Conservation (phyloP, 2,888 invertebrate genomes). For the Heliconius hortense region DNA sequence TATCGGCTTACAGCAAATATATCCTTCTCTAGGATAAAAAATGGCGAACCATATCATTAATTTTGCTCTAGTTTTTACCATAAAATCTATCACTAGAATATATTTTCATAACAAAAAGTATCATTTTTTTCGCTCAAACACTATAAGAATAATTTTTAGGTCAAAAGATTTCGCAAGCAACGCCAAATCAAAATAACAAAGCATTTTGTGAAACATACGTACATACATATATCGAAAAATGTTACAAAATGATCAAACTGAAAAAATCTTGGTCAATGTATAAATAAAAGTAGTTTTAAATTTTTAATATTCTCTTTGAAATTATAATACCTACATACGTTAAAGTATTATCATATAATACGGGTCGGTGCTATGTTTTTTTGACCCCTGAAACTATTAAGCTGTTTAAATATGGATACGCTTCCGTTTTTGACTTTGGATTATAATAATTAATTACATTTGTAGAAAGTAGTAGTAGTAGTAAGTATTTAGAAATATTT, state of each 20-base stretch:
- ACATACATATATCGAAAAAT: constrained; percentile 16
- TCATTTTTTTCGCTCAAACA: background rate
- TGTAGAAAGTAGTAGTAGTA: background rate
- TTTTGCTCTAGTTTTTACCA: background rate
- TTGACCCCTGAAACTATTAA: constrained; percentile 38
- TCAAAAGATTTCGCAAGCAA: constrained; percentile 21
- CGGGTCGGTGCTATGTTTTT: constrained; percentile 45
- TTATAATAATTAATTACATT: constrained; percentile 3
- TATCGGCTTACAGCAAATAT: no score
- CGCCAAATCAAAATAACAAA: constrained; percentile 35
- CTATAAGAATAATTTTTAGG: constrained; percentile 22
- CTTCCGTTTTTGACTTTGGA: constrained; percentile 14
- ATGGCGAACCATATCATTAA: background rate
- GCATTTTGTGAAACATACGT: constrained; percentile 17
- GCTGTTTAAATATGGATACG: constrained; percentile 5
- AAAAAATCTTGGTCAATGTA: constrained; percentile 53
- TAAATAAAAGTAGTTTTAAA: constrained; percentile 42
- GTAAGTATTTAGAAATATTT: no score
- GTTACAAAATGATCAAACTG: constrained; percentile 25
- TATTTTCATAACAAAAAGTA: background rate
- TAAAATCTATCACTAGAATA: background rate
- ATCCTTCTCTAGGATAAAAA: no score
- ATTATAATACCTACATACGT: constrained; percentile 45
- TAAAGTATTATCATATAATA: constrained; percentile 52
- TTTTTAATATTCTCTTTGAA: constrained; percentile 45